Evolutionary conservation across 2,113 vertebrate species (phyloP).

Genomic region (Abramis brama): DNA sequence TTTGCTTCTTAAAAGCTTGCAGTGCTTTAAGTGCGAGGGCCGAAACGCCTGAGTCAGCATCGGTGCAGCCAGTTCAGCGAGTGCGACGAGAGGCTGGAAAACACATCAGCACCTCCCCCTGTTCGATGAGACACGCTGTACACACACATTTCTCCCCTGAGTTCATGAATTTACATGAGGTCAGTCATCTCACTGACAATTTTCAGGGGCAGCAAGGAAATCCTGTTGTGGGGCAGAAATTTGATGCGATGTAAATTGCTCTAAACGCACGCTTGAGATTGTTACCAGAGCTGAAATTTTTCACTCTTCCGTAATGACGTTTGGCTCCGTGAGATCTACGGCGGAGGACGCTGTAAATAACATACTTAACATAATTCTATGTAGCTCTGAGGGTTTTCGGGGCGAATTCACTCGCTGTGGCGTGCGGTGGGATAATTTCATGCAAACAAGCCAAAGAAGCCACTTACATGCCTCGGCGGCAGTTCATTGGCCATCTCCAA

Average conservation of each 20-base stretch:
- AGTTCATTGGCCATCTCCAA: slow-evolving; percentile 67
- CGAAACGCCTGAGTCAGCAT: slow-evolving; percentile 36
- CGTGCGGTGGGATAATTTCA: slow-evolving; percentile 65
- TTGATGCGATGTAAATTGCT: slow-evolving; percentile 71
- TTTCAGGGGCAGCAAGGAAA: slow-evolving; percentile 45
- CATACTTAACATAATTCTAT: slow-evolving; percentile 61
- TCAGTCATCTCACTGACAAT: slow-evolving; percentile 48
- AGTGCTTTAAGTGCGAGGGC: slow-evolving; percentile 31
- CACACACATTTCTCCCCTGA: slow-evolving; percentile 55
- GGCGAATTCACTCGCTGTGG: slow-evolving; percentile 61
- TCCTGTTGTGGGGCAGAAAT: slow-evolving; percentile 67
- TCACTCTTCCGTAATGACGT: slow-evolving; percentile 63
- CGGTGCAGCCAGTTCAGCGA: slow-evolving; percentile 51
- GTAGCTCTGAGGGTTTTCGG: slow-evolving; percentile 61
- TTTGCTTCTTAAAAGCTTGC: slow-evolving; percentile 65
- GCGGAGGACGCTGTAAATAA: slow-evolving; percentile 50
- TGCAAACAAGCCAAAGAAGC: slow-evolving; percentile 66
- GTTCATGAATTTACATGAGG: slow-evolving; percentile 48
- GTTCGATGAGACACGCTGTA: slow-evolving; percentile 1
- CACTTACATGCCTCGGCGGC: slow-evolving; percentile 69
- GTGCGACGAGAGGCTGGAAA: slow-evolving; percentile 66
- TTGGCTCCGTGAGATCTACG: slow-evolving; percentile 37
- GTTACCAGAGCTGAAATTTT: slow-evolving; percentile 19
- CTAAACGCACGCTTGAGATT: slow-evolving; percentile 64
- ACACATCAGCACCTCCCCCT: slow-evolving; percentile 69